These are phyloP conservation scores for Hipparchia sbordonii DNA, from an alignment of 2,888 invertebrate genomes.

Conservation along the genomic window DNA sequence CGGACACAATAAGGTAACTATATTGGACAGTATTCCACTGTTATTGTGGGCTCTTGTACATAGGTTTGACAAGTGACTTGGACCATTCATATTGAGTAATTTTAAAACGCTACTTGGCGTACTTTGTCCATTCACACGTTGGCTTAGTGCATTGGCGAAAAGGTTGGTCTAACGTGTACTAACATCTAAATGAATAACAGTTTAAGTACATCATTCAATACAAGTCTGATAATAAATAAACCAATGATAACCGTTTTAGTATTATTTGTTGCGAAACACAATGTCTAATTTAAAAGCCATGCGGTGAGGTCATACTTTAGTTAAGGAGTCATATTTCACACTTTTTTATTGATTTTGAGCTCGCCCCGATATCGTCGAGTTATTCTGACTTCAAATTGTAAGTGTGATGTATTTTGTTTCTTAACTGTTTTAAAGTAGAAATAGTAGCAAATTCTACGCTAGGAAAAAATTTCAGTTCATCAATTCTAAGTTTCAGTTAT, in stretches of 20 bases:
- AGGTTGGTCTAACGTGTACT: not conserved
- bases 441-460: too few relatives aligned
- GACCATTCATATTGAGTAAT: not conserved
- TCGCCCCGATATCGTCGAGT: not conserved
- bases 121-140: not conserved
- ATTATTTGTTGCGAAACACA: conserved; percentile 10
- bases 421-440: too few relatives aligned
- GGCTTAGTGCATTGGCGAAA: not conserved
- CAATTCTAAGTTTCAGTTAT: too few relatives aligned
- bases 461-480: too few relatives aligned
- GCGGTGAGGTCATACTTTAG: conserved; percentile 25
- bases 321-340: conserved; percentile 27
- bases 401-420: not conserved
- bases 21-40: conserved; percentile 31
- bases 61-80: not conserved
- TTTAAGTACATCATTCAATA: not conserved
- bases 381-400: not conserved
- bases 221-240: conserved; percentile 8
- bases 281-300: conserved; percentile 14
- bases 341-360: conserved; percentile 25
- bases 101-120: not conserved
- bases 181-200: not conserved
- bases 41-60: conserved; percentile 11
- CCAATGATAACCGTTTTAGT: conserved; percentile 17
- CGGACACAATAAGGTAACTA: conserved; percentile 70